Evolutionary conservation across 2,888 invertebrate species (phyloP), one percentile per base, ranked within the genome.

Genomic region (Hydraecia micacea): DNA sequence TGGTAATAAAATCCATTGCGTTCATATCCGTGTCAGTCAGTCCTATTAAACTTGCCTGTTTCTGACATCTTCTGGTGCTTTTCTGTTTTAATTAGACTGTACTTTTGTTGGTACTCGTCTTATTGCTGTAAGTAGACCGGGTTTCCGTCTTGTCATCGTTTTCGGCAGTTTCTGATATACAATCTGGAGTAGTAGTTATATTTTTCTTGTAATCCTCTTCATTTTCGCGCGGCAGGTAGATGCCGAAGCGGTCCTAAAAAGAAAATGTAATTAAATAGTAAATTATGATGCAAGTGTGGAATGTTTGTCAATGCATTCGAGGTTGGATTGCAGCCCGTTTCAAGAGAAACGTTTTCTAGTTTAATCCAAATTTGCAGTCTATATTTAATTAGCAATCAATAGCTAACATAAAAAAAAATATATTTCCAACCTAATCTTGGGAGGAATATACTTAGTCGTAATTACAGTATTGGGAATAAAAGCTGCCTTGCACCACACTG

Each of bases 191-290:
- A 0, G 91, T 92, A 0, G 96, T 96, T 39, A 93, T 80, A 80
- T 95, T 96, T 0, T 74, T 74, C 0, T 76, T 82, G 52, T 73
- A 79, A 67, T 81, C 92, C 3, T 80, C 58, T 5, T 67, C 83
- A 0, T 66, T 80, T 1, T 82, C 85, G 4, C 84, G 83, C 0
- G 96, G 96, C 25, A 95, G 74, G 80, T 96, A 96, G 62, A 96
- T 95, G 11, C 96, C 96, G 74, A 96, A 96, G 46, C 96, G 94
- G 77, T 96, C 96, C 96, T 96, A 84, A 69, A 58, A 49, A 68
- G 46, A 25, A 58, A 55, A 55, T 11, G 55, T 55, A 11, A 55
- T 4, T 25, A 55, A 55, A 36, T 58, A n/a, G 58, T 58, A 39
- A 7, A n/a, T 70, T 36, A 58, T 21, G 6, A 36, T 55, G 36